These are phyloP conservation scores for Numenius arquata DNA, from an alignment of 2,113 vertebrate species.

Conservation along the genomic window DNA sequence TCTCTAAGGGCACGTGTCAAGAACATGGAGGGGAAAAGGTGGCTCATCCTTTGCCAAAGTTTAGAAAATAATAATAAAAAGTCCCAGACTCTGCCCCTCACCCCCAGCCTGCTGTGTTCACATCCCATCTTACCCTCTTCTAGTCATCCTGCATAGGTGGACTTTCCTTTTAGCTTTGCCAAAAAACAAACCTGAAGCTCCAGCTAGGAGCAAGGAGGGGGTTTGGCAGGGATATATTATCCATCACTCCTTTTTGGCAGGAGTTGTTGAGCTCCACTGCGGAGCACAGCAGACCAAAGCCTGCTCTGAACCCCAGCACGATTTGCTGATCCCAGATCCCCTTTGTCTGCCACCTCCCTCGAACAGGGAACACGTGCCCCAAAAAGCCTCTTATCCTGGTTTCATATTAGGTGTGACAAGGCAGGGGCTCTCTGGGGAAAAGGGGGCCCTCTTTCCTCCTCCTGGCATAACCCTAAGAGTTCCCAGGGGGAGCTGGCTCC, in stretches of 20 bases:
- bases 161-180: background rate
- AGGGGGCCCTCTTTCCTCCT: background rate
- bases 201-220: background rate
- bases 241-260: background rate
- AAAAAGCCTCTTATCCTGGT: background rate
- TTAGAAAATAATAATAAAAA: background rate
- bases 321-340: background rate
- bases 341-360: background rate
- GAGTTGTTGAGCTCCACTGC: background rate
- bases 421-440: background rate
- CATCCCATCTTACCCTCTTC: background rate
- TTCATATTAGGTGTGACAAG: background rate
- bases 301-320: background rate
- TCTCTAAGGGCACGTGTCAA: background rate
- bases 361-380: accelerated
- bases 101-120: background rate
- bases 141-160: background rate
- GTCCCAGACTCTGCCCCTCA: background rate
- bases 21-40: background rate
- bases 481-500: background rate
- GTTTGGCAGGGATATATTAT: background rate
- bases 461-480: background rate
- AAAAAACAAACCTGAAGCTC: background rate
- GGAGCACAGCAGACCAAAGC: background rate
- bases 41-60: background rate